phyloP scores from a whole-genome alignment of 2,888 invertebrate species.

The Tholera decimalis region DNA sequence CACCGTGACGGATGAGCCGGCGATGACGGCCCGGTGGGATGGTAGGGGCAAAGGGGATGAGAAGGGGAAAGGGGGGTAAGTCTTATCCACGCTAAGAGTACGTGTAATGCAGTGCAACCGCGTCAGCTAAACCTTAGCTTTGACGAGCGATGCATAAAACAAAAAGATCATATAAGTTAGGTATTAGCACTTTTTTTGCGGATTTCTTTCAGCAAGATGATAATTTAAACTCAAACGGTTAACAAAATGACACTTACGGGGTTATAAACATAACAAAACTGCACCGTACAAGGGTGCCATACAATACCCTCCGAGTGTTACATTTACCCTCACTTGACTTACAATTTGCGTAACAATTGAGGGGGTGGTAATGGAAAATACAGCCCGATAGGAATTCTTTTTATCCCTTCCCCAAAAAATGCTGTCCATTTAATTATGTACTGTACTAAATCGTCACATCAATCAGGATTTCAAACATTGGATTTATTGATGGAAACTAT shows the following conservation, averaged over 20 bases:
- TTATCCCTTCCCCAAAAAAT: slow-evolving; percentile 10
- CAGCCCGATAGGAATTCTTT: slow-evolving; percentile 34
- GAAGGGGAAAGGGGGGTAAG: slow-evolving; percentile 41
- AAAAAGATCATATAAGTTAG: not conserved
- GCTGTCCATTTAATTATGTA: slow-evolving; percentile 19
- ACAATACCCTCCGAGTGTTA: slow-evolving; percentile 27
- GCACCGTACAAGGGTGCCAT: slow-evolving; percentile 32
- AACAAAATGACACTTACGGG: slow-evolving; percentile 22
- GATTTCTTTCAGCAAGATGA: not conserved
- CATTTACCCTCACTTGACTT: slow-evolving; percentile 54
- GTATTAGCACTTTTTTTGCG: not conserved
- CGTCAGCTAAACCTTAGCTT: slow-evolving; percentile 51
- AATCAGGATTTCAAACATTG: not conserved
- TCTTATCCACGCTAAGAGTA: slow-evolving; percentile 51
- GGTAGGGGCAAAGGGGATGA: slow-evolving; percentile 32
- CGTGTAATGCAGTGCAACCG: slow-evolving; percentile 62
- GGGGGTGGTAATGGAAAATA: slow-evolving; percentile 48
- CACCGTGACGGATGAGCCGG: slow-evolving; percentile 80
- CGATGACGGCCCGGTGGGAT: slow-evolving; percentile 69
- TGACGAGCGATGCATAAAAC: not conserved
- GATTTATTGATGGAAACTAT: too few species aligned
- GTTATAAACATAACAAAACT: slow-evolving; percentile 45
- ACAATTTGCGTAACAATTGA: slow-evolving; percentile 59
- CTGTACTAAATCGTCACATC: not conserved
- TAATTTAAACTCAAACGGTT: slow-evolving; percentile 25